A percentile compares a stretch with the other conserved stretches of the same genome.
Conservation (phyloP, 2,888 invertebrate genomes). For the Arge pagana region DNA sequence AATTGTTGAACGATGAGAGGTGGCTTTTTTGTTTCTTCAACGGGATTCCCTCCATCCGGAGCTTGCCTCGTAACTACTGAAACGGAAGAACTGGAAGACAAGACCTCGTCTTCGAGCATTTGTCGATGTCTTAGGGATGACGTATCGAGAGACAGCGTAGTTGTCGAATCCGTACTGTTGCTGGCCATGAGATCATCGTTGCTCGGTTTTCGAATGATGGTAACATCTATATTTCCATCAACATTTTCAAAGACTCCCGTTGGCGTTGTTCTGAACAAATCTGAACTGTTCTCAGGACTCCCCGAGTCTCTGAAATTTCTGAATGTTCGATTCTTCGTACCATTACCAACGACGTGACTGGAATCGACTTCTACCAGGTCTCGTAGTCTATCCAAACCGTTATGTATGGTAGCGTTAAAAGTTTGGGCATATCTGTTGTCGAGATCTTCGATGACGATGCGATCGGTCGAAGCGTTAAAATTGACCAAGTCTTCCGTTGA, state of each 20-base stretch:
- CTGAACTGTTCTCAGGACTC: conserved; percentile 23
- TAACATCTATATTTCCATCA: conserved; percentile 43
- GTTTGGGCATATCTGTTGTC: conserved; percentile 46
- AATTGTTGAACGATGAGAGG: conserved; percentile 24
- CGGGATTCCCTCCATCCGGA: conserved; percentile 53
- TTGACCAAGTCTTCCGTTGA: conserved; percentile 23
- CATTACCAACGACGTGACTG: conserved; percentile 20
- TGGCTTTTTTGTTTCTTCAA: conserved; percentile 42
- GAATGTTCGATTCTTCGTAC: conserved; percentile 11
- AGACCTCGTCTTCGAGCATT: conserved; percentile 34
- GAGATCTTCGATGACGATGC: conserved; percentile 42
- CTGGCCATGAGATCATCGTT: conserved; percentile 41
- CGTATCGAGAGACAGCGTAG: conserved; percentile 34
- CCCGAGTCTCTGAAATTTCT: conserved; percentile 12
- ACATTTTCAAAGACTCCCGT: conserved; percentile 42
- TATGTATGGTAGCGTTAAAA: conserved; percentile 41
- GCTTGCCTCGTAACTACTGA: conserved; percentile 51
- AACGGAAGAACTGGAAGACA: conserved; percentile 41
- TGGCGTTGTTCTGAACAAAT: conserved; percentile 38
- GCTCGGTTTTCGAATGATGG: conserved; percentile 39
- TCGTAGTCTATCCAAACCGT: conserved; percentile 38
- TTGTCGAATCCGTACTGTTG: conserved; percentile 36
- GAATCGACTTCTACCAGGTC: conserved; percentile 33
- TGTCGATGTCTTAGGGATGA: conserved; percentile 29
- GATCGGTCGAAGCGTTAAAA: conserved; percentile 36